phyloP scores from a whole-genome alignment of 2,888 invertebrate genomes.

The Netelia fuscicornis region DNA sequence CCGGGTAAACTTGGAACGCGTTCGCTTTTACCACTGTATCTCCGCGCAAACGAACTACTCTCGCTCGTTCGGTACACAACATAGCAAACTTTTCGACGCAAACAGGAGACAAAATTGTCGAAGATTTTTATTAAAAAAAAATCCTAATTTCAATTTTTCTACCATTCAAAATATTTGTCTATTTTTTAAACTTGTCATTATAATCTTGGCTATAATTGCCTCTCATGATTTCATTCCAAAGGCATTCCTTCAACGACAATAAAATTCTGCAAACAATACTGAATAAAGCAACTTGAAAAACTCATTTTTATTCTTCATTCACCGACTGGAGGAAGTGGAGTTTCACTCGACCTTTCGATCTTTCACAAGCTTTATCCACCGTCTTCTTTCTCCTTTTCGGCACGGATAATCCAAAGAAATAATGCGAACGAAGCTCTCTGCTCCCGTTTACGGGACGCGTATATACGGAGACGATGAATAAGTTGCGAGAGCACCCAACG shows the following conservation, averaged over 20 bases:
- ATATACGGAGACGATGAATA: constrained; percentile 13
- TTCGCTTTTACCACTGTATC: constrained; percentile 5
- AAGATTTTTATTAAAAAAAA: too few relatives aligned
- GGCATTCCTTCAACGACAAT: neutral
- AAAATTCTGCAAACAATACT: neutral
- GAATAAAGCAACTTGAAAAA: neutral
- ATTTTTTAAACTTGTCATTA: too few relatives aligned
- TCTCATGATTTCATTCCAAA: neutral
- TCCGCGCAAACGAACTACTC: neutral
- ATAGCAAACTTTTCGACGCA: neutral
- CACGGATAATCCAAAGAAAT: neutral
- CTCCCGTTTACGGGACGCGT: neutral
- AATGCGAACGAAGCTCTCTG: neutral
- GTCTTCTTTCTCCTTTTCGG: neutral
- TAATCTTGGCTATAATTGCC: neutral
- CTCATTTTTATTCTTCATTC: neutral
- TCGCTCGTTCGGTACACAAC: neutral
- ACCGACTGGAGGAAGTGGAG: neutral
- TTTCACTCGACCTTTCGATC: neutral
- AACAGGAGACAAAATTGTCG: too few relatives aligned
- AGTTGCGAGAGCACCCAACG: neutral
- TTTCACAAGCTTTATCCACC: neutral
- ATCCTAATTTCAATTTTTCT: too few relatives aligned
- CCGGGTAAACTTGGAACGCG: constrained; percentile 26
- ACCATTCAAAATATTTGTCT: too few relatives aligned